A percentile compares a stretch with the other conserved stretches of the same genome.
These are phyloP conservation scores for Centropus unirufus DNA, from an alignment of 2,113 vertebrate genomes.

Conservation along the genomic window DNA sequence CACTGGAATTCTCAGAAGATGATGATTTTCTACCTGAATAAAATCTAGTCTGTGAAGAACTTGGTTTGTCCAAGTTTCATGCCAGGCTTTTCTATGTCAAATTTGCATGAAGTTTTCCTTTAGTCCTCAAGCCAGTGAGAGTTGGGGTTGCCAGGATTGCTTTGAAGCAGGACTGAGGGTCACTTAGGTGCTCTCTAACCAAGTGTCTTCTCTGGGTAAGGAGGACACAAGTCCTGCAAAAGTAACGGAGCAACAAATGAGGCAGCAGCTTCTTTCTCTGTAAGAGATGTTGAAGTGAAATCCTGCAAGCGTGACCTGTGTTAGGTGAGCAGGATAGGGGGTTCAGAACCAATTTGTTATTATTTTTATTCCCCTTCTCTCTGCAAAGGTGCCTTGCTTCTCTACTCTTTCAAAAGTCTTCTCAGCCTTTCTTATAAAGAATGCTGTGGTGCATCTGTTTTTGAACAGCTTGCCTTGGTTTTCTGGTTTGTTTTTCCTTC, in stretches of 20 bases:
- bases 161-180: background rate
- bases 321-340: background rate
- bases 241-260: background rate
- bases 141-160: background rate
- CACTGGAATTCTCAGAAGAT: background rate
- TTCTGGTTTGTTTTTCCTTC: slow-evolving; percentile 65
- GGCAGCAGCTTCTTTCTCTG: background rate
- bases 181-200: background rate
- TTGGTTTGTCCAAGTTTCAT: background rate
- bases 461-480: background rate
- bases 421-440: background rate
- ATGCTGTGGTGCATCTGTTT: slow-evolving; percentile 39
- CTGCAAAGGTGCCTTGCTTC: background rate
- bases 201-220: background rate
- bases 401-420: background rate
- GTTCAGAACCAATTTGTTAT: background rate
- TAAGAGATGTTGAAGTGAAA: background rate
- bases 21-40: background rate
- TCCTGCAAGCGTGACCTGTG: fast-evolving
- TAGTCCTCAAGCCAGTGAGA: background rate
- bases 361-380: background rate
- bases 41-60: background rate
- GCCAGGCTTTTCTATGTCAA: background rate
- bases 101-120: background rate
- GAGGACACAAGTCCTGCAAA: background rate